Conservation (phyloP, 2,888 invertebrate species). For the Aquatica leii region DNA sequence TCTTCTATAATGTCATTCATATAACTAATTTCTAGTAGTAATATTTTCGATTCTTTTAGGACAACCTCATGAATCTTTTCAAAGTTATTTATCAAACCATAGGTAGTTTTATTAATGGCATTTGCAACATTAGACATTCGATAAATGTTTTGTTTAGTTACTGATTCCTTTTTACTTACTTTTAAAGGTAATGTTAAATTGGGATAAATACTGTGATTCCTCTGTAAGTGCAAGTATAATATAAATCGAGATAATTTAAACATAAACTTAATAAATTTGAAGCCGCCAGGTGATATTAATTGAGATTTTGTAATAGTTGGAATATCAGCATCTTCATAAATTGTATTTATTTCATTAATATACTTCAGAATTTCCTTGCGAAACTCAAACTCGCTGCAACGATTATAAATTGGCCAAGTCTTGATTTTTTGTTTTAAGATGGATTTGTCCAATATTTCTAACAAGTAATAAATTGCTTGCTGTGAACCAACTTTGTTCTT, state of each 20-base stretch:
- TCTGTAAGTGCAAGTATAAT: constrained; percentile 46
- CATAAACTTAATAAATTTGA: constrained; percentile 53
- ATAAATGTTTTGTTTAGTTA: constrained; percentile 34
- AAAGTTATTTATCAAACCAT: constrained; percentile 39
- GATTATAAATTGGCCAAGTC: constrained; percentile 52
- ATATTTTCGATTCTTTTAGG: constrained; percentile 39
- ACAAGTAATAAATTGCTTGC: constrained; percentile 53
- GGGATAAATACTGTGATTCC: constrained; percentile 23
- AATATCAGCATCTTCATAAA: constrained; percentile 52
- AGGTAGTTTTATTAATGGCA: constrained; percentile 40
- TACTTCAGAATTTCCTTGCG: constrained; percentile 52
- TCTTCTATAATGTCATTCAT: constrained; percentile 37
- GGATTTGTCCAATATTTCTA: constrained; percentile 51
- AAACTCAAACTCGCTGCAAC: constrained; percentile 52
- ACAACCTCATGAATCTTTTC: constrained; percentile 33
- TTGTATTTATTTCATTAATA: constrained; percentile 50
- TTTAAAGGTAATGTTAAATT: constrained; percentile 31
- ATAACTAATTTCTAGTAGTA: constrained; percentile 36
- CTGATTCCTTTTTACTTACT: constrained; percentile 20
- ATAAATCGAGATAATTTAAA: constrained; percentile 56
- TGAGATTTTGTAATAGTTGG: constrained; percentile 54
- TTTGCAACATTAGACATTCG: constrained; percentile 41
- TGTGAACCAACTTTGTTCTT: constrained; percentile 56
- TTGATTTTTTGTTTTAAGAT: constrained; percentile 50
- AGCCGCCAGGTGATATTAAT: constrained; percentile 56